These are phyloP conservation scores for Gorsachius goisagi DNA, from an alignment of 2,113 vertebrate species.

Conservation along the genomic window DNA sequence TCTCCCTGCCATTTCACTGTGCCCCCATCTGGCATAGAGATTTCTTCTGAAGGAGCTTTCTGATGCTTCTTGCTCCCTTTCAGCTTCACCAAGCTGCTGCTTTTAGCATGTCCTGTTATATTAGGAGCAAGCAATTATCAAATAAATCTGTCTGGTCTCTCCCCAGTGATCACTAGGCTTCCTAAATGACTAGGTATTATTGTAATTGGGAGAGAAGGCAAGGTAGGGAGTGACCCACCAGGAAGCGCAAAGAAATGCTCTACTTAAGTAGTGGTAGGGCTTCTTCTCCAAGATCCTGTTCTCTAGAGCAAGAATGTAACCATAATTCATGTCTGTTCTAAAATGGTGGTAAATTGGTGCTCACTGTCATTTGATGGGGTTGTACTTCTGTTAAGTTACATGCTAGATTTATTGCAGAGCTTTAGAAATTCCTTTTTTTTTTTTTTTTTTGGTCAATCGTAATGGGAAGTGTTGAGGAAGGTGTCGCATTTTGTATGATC, in stretches of 20 bases:
- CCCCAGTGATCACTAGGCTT: neutral
- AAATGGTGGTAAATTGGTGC: neutral
- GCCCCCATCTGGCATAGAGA: neutral
- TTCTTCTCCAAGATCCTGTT: neutral
- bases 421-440: neutral
- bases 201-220: neutral
- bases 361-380: neutral
- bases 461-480: neutral
- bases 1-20: neutral
- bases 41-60: neutral
- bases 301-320: neutral
- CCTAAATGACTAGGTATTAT: neutral
- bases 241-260: neutral
- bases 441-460: neutral
- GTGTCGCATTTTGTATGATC: neutral
- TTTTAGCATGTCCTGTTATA: neutral
- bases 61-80: neutral
- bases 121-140: neutral
- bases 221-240: neutral
- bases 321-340: neutral
- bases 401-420: neutral
- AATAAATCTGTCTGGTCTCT: neutral
- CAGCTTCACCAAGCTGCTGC: neutral
- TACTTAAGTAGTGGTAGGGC: neutral
- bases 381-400: neutral